Evolutionary conservation across 92 coral and sea anemone genomes (phyloP).

Genomic region (Porites lobata): DNA sequence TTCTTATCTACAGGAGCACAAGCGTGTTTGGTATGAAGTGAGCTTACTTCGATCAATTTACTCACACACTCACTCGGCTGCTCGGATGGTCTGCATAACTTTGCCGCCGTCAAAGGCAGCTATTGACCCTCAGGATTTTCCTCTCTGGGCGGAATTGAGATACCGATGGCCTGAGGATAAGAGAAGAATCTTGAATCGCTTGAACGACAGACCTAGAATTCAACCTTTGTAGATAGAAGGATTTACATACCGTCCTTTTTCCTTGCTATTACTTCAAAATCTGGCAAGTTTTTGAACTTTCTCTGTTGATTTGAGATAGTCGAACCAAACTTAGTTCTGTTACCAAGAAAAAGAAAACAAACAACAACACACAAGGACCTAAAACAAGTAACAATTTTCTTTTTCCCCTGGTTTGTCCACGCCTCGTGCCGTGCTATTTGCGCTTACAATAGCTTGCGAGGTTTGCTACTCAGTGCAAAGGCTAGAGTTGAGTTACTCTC

Average conservation of each 20-base stretch:
- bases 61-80: slow-evolving; percentile 41
- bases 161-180: slow-evolving; percentile 53
- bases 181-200: slow-evolving; percentile 36
- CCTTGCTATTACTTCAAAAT: not conserved
- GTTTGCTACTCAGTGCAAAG: no score
- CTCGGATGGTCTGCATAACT: slow-evolving; percentile 45
- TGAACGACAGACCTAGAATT: slow-evolving; percentile 37
- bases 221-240: slow-evolving; percentile 27
- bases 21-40: slow-evolving; percentile 42
- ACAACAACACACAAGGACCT: no score
- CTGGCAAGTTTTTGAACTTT: no score
- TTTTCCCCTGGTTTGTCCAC: no score
- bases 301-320: no score
- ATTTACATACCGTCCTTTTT: not conserved
- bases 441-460: no score
- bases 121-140: slow-evolving; percentile 36
- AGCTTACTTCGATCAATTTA: slow-evolving; percentile 29
- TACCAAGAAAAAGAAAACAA: no score
- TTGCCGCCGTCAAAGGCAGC: not conserved
- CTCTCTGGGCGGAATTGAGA: slow-evolving; percentile 49
- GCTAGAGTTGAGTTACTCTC: no score
- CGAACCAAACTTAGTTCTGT: no score
- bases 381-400: no score
- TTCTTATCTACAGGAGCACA: slow-evolving; percentile 12
- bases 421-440: no score